These are phyloP conservation scores for Grallaria varia DNA, from an alignment of 2,113 vertebrate genomes.

Conservation along the genomic window DNA sequence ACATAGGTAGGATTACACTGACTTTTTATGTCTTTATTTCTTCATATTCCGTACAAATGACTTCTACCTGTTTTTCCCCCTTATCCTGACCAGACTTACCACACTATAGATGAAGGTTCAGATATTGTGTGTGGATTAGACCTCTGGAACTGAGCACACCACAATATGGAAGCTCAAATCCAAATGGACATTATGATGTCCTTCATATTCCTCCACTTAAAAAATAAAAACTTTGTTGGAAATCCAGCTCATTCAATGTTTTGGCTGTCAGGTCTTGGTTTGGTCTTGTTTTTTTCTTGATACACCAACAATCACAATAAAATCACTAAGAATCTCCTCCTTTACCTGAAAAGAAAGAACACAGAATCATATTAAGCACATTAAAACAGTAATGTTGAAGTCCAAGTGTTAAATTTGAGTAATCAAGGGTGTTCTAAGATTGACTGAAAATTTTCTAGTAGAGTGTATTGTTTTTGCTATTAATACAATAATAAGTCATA, in stretches of 20 bases:
- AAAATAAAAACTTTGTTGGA: accelerated
- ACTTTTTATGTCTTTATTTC: background rate
- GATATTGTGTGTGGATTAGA: background rate
- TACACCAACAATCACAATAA: background rate
- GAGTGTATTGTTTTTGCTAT: background rate
- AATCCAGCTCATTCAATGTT: background rate
- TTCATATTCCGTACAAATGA: background rate
- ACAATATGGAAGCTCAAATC: background rate
- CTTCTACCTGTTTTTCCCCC: background rate
- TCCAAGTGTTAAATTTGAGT: background rate
- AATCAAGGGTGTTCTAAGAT: background rate
- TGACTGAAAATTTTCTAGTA: background rate
- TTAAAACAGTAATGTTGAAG: background rate
- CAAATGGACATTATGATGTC: background rate
- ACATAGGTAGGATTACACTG: background rate
- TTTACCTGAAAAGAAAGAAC: background rate
- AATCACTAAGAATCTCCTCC: no score
- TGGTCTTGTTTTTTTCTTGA: background rate
- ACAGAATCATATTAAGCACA: background rate
- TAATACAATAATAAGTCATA: background rate
- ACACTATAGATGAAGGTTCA: background rate
- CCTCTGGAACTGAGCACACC: background rate
- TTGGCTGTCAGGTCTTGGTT: background rate
- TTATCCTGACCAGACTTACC: background rate
- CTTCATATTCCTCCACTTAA: background rate